phyloP scores from a whole-genome alignment of 2,888 invertebrate species.

The Drosophila atripex region DNA sequence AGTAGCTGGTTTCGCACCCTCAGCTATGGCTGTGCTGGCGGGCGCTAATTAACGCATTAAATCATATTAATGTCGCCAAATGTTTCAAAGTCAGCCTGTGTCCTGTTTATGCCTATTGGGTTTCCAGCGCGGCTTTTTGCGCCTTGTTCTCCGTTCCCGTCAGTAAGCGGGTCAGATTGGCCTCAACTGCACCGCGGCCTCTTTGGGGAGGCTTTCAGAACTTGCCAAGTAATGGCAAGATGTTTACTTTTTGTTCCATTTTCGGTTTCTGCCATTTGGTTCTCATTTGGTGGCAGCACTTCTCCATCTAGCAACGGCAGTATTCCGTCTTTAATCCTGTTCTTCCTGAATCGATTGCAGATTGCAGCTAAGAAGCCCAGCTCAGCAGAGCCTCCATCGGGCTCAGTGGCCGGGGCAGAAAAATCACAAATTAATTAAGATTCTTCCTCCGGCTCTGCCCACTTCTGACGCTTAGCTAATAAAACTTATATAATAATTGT shows the following conservation, averaged over 20 bases:
- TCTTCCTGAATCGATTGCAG: background rate
- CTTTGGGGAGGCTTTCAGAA: background rate
- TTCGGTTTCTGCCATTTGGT: too few relatives aligned
- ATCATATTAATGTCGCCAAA: constrained; percentile 83
- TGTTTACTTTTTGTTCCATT: too few relatives aligned
- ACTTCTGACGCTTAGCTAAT: constrained; percentile 63
- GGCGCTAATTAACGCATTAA: constrained; percentile 83
- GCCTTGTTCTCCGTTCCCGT: constrained; percentile 43
- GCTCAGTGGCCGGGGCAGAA: constrained; percentile 58
- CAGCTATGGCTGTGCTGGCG: constrained; percentile 47
- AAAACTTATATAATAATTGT: constrained; percentile 83
- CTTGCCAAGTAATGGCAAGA: too few relatives aligned
- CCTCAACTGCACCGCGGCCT: constrained; percentile 56
- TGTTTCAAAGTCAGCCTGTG: constrained; percentile 74
- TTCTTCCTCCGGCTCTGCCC: constrained; percentile 4
- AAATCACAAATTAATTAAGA: constrained; percentile 82
- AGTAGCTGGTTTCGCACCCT: constrained; percentile 63
- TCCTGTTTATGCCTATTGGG: constrained; percentile 54
- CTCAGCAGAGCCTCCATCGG: constrained; percentile 3
- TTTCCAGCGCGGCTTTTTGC: constrained; percentile 6
- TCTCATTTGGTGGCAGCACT: too few relatives aligned
- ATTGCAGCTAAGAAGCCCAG: too few relatives aligned
- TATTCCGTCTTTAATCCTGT: background rate
- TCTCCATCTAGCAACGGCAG: too few relatives aligned
- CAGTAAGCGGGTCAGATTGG: constrained; percentile 76